Conservation (phyloP, 2,888 invertebrate species). For the Conus canariensis region DNA sequence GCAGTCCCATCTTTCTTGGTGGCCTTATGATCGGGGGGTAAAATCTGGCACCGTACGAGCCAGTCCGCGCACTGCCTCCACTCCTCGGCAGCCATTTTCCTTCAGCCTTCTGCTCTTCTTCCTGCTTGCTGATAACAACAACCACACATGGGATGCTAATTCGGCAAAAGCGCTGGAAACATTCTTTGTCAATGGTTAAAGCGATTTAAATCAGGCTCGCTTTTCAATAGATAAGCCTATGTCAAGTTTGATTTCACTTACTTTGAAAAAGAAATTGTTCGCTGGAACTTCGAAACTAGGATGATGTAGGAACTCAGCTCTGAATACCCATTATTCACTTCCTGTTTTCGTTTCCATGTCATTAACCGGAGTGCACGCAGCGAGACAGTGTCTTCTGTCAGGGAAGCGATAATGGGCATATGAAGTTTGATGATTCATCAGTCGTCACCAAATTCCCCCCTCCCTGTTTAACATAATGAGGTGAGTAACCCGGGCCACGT, state of each 20-base stretch:
- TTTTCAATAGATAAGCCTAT: not conserved
- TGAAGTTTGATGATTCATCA: constrained; percentile 24
- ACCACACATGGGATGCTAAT: not conserved
- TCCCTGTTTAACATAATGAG: constrained; percentile 33
- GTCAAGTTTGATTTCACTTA: not conserved
- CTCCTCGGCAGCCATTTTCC: constrained; percentile 75
- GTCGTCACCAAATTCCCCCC: not conserved
- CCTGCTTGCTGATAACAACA: constrained; percentile 10
- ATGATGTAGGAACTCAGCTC: not conserved
- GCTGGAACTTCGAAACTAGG: constrained; percentile 39
- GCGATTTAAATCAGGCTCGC: not conserved
- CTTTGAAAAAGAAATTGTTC: not conserved
- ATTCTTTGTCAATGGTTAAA: not conserved
- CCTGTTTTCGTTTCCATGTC: constrained; percentile 47
- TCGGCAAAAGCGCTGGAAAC: not conserved
- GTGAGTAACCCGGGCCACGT: constrained; percentile 1
- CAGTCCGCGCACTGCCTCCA: constrained; percentile 96
- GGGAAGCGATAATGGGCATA: not conserved
- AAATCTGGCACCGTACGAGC: constrained; percentile 92
- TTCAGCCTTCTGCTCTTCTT: constrained; percentile 52
- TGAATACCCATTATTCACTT: constrained; percentile 34
- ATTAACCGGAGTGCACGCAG: constrained; percentile 11
- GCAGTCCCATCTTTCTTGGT: constrained; percentile 89
- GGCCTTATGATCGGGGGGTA: constrained; percentile 92
- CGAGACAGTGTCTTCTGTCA: too few species aligned